phyloP scores from a whole-genome alignment of 2,797 vertebrate species.

The Sebastes iracundus region DNA sequence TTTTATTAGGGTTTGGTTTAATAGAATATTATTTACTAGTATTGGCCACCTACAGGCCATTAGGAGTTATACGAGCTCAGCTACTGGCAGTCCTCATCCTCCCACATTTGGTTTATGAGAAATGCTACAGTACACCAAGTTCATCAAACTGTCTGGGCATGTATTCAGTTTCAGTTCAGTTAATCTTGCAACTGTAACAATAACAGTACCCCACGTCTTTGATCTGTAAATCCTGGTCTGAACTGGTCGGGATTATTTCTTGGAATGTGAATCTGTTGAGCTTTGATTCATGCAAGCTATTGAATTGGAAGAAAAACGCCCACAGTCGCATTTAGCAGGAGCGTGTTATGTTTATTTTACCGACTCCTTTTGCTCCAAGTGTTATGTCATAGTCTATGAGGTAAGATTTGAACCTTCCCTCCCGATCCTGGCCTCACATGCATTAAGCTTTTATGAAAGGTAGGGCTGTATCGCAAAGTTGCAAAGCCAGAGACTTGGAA shows the following conservation, averaged over 20 bases:
- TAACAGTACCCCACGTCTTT: slow-evolving; percentile 37
- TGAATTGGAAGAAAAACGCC: slow-evolving; percentile 40
- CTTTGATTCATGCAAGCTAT: slow-evolving; percentile 47
- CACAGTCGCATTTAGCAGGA: slow-evolving; percentile 49
- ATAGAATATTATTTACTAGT: not conserved
- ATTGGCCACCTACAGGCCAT: slow-evolving; percentile 1
- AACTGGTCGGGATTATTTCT: slow-evolving; percentile 28
- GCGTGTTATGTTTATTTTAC: slow-evolving; percentile 69
- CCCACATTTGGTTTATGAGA: slow-evolving; percentile 4
- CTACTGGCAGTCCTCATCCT: not conserved
- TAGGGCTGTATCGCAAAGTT: not conserved
- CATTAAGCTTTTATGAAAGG: not conserved
- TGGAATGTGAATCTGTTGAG: slow-evolving; percentile 43
- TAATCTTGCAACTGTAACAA: slow-evolving; percentile 37
- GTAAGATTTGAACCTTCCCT: slow-evolving; percentile 36
- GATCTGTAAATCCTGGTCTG: slow-evolving; percentile 42
- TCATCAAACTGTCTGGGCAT: slow-evolving; percentile 23
- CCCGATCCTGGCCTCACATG: slow-evolving; percentile 1
- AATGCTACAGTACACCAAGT: slow-evolving; percentile 6
- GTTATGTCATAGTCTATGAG: slow-evolving; percentile 56
- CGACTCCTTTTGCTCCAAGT: slow-evolving; percentile 49
- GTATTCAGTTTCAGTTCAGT: slow-evolving; percentile 22
- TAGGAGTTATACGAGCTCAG: slow-evolving; percentile 26
- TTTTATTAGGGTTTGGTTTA: not conserved
- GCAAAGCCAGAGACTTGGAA: not conserved